These are phyloP conservation scores for Campylomormyrus numenius DNA, from an alignment of 2,113 vertebrate species.

Conservation along the genomic window DNA sequence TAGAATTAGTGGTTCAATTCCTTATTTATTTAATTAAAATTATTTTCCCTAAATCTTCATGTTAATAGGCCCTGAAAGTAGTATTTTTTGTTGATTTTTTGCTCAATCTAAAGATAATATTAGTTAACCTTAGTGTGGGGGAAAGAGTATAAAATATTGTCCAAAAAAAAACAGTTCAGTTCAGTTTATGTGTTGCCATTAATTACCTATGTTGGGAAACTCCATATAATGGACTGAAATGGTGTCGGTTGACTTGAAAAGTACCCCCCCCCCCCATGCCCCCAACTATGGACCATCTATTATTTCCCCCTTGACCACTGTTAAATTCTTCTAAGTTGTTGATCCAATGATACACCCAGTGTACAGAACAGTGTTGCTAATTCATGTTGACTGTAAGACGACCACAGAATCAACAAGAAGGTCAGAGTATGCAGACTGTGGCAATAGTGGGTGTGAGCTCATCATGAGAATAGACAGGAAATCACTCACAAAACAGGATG, in stretches of 20 bases:
- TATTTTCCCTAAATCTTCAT: neutral
- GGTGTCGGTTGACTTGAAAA: neutral
- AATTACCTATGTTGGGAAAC: neutral
- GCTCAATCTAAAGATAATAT: neutral
- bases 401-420: neutral
- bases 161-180: neutral
- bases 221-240: neutral
- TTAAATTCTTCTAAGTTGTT: neutral
- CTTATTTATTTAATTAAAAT: neutral
- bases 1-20: neutral
- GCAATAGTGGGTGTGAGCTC: neutral
- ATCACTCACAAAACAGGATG: neutral
- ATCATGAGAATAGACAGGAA: neutral
- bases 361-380: neutral
- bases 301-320: neutral
- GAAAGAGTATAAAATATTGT: neutral
- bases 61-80: neutral
- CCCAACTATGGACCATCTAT: neutral
- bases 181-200: neutral
- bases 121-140: neutral
- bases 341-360: neutral
- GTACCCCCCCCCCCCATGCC: neutral
- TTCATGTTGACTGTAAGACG: neutral
- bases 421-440: neutral
- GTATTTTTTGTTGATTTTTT: neutral